Base-by-base conservation (phyloP, 2,113 vertebrate species). In the Serinus canaria region DNA sequence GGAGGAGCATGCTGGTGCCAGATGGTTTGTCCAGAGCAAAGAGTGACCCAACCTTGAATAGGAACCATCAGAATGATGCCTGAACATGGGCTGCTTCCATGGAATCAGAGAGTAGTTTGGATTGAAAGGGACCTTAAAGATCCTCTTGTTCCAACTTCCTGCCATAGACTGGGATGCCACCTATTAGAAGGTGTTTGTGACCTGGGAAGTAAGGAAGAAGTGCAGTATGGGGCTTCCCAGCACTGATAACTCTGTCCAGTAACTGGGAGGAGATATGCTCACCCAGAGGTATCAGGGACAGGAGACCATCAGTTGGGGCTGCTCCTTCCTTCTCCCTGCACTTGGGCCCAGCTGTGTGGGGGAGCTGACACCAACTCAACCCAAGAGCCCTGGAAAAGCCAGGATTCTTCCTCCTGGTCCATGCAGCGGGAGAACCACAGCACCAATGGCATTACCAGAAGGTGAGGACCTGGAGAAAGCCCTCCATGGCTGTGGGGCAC, bases 181-280 rank as follows among this genome's bases (percentile, higher is more conserved):
- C 17, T 24, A 49, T 22, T 43, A 23, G 41, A 76, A 76, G 6
- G 63, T 76, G 14, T 83, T 9, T 64, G 37, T 17, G 13, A 15
- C 33, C 58, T 50, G 16, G n/a, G 47, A 69, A 64, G 53, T 47
- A 53, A 59, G 77, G 67, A 28, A 80, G 33, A 39, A 53, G 62
- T 10, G 4, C 35, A 63, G 4, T 10, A 7, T 2, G 1, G 4
- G 4, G 1, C 56, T 75, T 70, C n/a, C 39, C 21, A 44, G 44
- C 2, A 2, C 67, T 39, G n/a, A 15, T 31, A 64, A 17, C 37
- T 60, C 59, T 60, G 47, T 23, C 35, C 41, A 11, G n/a, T 30
- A 49, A 52, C 22, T 39, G 17, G 39, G 20, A 68, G 62, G 46
- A 20, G 2, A 43, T 55, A 73, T 44, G 18, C 53, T 37, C 25